Evolutionary conservation across 1,140 invertebrate species (phyloP).

Genomic region (Drosophila virilis): DNA sequence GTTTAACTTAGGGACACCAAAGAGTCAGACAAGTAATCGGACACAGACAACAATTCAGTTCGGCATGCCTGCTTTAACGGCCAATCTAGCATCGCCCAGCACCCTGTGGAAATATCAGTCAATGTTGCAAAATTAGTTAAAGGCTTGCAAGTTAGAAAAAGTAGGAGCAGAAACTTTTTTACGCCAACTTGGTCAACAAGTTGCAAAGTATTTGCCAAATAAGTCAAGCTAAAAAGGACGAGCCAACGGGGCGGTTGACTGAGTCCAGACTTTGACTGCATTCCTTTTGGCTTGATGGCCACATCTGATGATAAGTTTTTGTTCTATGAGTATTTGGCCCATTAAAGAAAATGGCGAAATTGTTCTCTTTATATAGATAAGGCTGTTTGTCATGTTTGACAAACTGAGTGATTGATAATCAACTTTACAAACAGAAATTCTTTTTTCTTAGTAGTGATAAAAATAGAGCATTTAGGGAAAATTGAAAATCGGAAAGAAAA

Average conservation of each 20-base stretch:
- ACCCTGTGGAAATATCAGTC: slow-evolving; percentile 64
- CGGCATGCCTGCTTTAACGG: slow-evolving; percentile 60
- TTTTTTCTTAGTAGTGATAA: too few species aligned
- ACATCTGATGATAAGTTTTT: slow-evolving; percentile 32
- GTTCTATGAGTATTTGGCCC: slow-evolving; percentile 10
- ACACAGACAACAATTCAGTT: slow-evolving; percentile 16
- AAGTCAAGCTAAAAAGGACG: slow-evolving; percentile 32
- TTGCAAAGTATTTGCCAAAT: slow-evolving; percentile 61
- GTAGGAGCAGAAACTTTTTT: slow-evolving; percentile 32
- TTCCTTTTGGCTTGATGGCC: slow-evolving; percentile 1
- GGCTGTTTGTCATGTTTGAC: too few species aligned
- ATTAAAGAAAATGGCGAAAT: not conserved
- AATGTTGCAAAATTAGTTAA: slow-evolving; percentile 78
- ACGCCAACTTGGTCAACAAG: slow-evolving; percentile 68
- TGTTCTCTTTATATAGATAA: not conserved
- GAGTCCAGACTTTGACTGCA: slow-evolving; percentile 22
- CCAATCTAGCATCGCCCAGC: slow-evolving; percentile 52
- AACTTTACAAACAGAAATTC: too few species aligned
- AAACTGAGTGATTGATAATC: not conserved
- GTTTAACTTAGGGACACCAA: slow-evolving; percentile 62
- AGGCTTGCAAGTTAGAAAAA: slow-evolving; percentile 41
- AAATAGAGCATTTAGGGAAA: too few species aligned
- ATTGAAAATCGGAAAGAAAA: too few species aligned
- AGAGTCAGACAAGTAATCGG: slow-evolving; percentile 4
- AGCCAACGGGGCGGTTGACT: not conserved